A percentile compares a stretch with the other conserved stretches of the same genome.
Evolutionary conservation across 2,888 invertebrate genomes (phyloP).

Genomic region (Drosophila kokeensis): DNA sequence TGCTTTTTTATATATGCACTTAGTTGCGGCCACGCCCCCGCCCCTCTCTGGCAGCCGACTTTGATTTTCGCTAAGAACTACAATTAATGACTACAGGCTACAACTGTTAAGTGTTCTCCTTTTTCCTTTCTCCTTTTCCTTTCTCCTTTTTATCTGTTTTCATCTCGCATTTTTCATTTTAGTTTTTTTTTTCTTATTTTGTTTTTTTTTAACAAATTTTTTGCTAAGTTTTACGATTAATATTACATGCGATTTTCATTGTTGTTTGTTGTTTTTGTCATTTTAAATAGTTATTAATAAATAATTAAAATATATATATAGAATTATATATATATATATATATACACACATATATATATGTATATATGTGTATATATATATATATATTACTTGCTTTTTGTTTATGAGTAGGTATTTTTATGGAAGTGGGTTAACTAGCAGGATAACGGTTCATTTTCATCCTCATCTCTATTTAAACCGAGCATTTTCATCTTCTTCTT

Average conservation of each 20-base stretch:
- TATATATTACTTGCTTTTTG: constrained; percentile 38
- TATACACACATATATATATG: constrained; percentile 24
- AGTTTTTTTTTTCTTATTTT: constrained; percentile 21
- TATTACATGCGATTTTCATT: constrained; percentile 44
- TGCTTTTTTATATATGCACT: constrained; percentile 68
- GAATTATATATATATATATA: constrained; percentile 32
- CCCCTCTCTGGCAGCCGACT: constrained; percentile 58
- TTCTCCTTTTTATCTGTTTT: constrained; percentile 5
- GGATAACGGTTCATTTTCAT: constrained; percentile 35
- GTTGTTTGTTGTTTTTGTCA: constrained; percentile 37
- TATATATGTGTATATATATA: constrained; percentile 33
- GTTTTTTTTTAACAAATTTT: constrained; percentile 66
- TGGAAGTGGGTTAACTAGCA: constrained; percentile 59
- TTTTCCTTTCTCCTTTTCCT: constrained; percentile 14
- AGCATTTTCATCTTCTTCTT: constrained; percentile 55
- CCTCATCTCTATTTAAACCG: constrained; percentile 42
- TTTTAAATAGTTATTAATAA: constrained; percentile 73
- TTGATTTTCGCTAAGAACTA: constrained; percentile 75
- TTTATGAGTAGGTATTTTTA: constrained; percentile 56
- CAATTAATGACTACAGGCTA: constrained; percentile 79
- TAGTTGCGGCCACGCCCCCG: constrained; percentile 66
- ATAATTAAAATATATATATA: constrained; percentile 61
- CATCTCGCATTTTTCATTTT: not conserved
- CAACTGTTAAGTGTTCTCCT: constrained; percentile 63
- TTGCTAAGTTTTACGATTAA: constrained; percentile 61